Base-by-base conservation (phyloP, 2,113 vertebrate species). In the Oxygymnocypris stewartii region DNA sequence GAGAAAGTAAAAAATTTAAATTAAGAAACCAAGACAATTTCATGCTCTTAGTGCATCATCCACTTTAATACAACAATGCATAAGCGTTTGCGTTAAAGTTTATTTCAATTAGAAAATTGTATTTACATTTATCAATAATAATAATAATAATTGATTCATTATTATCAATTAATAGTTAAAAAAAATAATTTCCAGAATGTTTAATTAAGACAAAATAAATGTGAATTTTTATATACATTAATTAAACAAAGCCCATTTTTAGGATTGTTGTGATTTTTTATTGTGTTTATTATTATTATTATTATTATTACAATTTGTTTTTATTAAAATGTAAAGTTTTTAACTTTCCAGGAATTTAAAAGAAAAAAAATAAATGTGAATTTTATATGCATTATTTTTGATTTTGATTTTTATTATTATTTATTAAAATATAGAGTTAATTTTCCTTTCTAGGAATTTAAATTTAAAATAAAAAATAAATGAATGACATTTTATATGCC, bases 21-120 rank as follows among this genome's bases (percentile, higher is more conserved):
- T 71, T 23, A 75, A 47, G 28, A 73, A 14, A 57, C 75, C 35
- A 51, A 54, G 44, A 85, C n/a, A 9, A 81, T 61, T 63, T 63
- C 57, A 80, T 6, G 37, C 57, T 44, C 13, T 28, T 28, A 76
- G 73, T n/a, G 3, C 13, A 12, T 63, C 78, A 63, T 80, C 23
- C 31, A 4, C 11, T 40, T 42, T 40, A 61, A 37, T 61, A 40
- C 1, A 25, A 6, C 42, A 47, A 6, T 74, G 4, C 20, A 25
- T 25, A 7, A 75, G 16, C 6, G 1, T 61, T 16, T 76, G 1
- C 20, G 25, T 7, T 14, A 28, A 25, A 76, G 47, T 25, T 75
- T 25, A 75, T 47, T 47, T 44, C 2, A 44, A 47, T 47, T 13
- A 2, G 0, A 75, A n/a, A 3, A 25, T 75, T 74, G 4, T 1